Percentiles rank a stretch among this genome's conserved stretches.
Conservation (phyloP, 1,140 invertebrate species). For the Acromyrmex heyeri region DNA sequence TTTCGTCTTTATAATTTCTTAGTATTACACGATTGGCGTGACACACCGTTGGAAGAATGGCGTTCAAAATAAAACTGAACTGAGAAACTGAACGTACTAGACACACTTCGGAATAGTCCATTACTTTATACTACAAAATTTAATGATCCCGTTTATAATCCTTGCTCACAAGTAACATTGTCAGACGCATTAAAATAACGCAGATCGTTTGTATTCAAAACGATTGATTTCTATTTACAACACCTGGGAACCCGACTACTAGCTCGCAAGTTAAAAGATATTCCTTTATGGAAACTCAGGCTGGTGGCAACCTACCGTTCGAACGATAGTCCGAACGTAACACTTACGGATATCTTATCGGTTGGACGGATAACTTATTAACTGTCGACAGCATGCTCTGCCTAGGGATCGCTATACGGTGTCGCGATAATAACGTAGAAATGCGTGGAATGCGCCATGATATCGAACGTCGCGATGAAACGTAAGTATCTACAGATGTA, state of each 20-base stretch:
- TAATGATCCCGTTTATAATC: slow-evolving; percentile 7
- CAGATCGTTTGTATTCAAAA: slow-evolving; percentile 18
- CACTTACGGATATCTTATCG: slow-evolving; percentile 55
- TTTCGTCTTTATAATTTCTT: not conserved
- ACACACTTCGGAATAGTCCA: not conserved
- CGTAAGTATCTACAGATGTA: slow-evolving; percentile 38
- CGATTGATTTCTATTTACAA: slow-evolving; percentile 37
- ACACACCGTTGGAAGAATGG: too few relatives aligned
- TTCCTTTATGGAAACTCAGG: too few relatives aligned
- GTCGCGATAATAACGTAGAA: slow-evolving; percentile 50
- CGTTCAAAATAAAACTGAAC: not conserved
- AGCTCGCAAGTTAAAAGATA: slow-evolving; percentile 4
- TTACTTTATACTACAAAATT: not conserved
- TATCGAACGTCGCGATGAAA: slow-evolving; percentile 46
- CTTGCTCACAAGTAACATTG: not conserved
- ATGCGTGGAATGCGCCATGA: slow-evolving; percentile 1
- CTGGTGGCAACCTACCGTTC: slow-evolving; percentile 35
- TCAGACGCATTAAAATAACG: not conserved
- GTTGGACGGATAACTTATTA: slow-evolving; percentile 56
- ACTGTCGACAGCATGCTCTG: slow-evolving; percentile 23
- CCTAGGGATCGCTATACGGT: slow-evolving; percentile 22
- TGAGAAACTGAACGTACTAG: not conserved
- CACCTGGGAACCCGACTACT: not conserved
- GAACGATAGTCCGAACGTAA: slow-evolving; percentile 26
- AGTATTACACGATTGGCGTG: slow-evolving; percentile 33